These are phyloP conservation scores for Drosophila pseudoobscura DNA, from an alignment of 1,140 invertebrate genomes.

Conservation along the genomic window DNA sequence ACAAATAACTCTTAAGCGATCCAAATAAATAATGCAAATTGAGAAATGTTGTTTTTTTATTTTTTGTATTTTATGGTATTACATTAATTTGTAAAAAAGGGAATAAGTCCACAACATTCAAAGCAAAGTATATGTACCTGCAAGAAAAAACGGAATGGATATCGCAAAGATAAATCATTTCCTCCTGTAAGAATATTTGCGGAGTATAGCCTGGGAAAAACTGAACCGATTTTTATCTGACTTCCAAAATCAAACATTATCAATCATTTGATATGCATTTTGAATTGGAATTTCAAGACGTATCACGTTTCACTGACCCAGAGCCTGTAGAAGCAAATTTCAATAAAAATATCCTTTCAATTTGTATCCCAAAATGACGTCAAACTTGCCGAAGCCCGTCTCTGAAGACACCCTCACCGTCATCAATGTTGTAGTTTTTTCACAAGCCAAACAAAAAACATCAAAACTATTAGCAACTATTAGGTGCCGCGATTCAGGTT, in stretches of 20 bases:
- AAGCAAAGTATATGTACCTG: too few relatives aligned
- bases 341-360: conserved; percentile 15
- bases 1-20: conserved; percentile 27
- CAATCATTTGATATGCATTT: too few relatives aligned
- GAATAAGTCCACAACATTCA: too few relatives aligned
- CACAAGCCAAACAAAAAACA: conserved; percentile 18
- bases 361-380: conserved; percentile 12
- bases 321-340: conserved; percentile 16
- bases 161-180: too few relatives aligned
- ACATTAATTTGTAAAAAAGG: too few relatives aligned
- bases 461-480: conserved; percentile 32
- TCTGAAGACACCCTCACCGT: conserved; percentile 14
- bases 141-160: too few relatives aligned
- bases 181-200: too few relatives aligned
- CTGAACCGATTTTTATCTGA: too few relatives aligned
- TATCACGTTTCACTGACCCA: too few relatives aligned
- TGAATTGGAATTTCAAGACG: too few relatives aligned
- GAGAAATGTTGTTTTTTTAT: conserved; percentile 13
- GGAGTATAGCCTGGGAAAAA: too few relatives aligned
- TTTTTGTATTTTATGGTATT: conserved; percentile 6
- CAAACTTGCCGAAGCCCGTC: conserved; percentile 17
- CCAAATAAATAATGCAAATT: conserved; percentile 31
- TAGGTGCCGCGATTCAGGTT: conserved; percentile 26
- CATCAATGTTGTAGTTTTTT: neutral
- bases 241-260: too few relatives aligned